Percentiles rank a stretch among this genome's conserved stretches.
These are phyloP conservation scores for Anabas testudineus DNA, from an alignment of 2,797 vertebrate genomes.

Conservation along the genomic window DNA sequence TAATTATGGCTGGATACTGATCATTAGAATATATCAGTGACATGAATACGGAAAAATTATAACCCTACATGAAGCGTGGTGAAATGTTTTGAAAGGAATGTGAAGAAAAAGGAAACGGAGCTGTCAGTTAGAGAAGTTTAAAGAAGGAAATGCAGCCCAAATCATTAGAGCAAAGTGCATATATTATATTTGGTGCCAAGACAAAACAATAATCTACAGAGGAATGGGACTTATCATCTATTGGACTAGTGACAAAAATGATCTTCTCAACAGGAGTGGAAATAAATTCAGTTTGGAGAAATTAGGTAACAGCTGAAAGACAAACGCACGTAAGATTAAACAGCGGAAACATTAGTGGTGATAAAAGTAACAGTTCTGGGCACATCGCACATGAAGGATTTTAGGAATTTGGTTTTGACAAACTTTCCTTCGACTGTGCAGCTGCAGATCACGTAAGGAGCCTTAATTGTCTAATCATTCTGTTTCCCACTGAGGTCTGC, in stretches of 20 bases:
- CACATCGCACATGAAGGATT: conserved; percentile 37
- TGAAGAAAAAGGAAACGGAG: neutral
- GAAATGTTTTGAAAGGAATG: conserved; percentile 11
- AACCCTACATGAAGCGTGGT: conserved; percentile 13
- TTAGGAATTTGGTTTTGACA: conserved; percentile 16
- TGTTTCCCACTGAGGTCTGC: conserved; percentile 35
- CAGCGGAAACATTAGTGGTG: conserved; percentile 49
- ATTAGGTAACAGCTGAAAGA: conserved; percentile 1
- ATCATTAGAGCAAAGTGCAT: neutral
- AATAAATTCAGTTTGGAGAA: neutral
- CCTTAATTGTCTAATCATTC: conserved; percentile 46
- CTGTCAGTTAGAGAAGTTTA: conserved; percentile 2
- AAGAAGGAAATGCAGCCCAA: neutral
- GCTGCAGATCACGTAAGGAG: conserved; percentile 46
- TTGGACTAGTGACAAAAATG: neutral
- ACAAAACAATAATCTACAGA: neutral
- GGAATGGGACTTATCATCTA: neutral
- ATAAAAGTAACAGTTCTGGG: conserved; percentile 40
- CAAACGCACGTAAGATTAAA: conserved; percentile 16
- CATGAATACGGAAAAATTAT: neutral
- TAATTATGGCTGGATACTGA: conserved; percentile 26
- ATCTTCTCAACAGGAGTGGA: conserved; percentile 1
- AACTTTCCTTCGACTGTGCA: conserved; percentile 34
- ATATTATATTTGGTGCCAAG: neutral
- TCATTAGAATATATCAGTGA: conserved; percentile 14